A percentile compares a stretch with the other conserved stretches of the same genome.
These are phyloP conservation scores for Cettia cetti DNA, from an alignment of 2,113 vertebrate genomes.

Conservation along the genomic window DNA sequence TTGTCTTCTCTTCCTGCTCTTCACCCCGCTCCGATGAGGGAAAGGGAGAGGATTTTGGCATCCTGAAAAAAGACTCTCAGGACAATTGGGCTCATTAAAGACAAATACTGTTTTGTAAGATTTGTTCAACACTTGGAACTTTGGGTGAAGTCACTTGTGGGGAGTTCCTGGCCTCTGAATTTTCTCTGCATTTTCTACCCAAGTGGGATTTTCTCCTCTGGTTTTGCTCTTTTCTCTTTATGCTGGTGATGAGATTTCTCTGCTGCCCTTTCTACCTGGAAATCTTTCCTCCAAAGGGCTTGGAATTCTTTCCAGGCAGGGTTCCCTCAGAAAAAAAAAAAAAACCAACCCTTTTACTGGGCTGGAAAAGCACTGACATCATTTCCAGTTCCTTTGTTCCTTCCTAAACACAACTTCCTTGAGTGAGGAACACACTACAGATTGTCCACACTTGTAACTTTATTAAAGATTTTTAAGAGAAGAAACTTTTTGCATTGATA, in stretches of 20 bases:
- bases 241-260: neutral
- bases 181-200: neutral
- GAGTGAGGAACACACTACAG: neutral
- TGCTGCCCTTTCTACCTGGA: neutral
- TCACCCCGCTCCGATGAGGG: neutral
- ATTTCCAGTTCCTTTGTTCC: neutral
- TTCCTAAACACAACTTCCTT: neutral
- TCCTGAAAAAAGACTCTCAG: neutral
- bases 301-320: neutral
- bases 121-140: neutral
- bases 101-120: neutral
- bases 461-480: neutral
- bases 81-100: neutral
- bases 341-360: neutral
- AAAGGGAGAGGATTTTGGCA: neutral
- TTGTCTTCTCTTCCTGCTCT: neutral
- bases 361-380: neutral
- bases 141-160: neutral
- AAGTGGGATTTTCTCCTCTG: neutral
- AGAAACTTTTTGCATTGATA: neutral
- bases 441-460: neutral
- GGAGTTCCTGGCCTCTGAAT: neutral
- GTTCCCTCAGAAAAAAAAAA: neutral
- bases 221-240: neutral
- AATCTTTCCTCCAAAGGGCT: neutral